These are phyloP conservation scores for Noctua janthe DNA, from an alignment of 2,888 invertebrate genomes.

Conservation along the genomic window DNA sequence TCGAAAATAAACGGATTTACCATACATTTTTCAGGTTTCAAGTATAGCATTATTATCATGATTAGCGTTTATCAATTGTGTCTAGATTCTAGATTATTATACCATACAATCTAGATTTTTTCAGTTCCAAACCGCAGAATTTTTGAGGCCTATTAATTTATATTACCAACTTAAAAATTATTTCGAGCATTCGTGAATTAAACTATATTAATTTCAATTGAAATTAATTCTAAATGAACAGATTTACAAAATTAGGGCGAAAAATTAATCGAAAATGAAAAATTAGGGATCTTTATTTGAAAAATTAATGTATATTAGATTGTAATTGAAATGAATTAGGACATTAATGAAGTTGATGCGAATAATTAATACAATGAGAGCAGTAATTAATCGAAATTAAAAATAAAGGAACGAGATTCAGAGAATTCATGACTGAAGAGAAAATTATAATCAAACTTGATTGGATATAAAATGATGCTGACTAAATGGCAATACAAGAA, in stretches of 20 bases:
- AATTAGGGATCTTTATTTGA: conserved; percentile 36
- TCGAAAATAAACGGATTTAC: neutral
- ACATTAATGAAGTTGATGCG: conserved; percentile 45
- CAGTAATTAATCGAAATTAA: conserved; percentile 53
- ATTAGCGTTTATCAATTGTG: neutral
- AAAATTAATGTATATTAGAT: conserved; percentile 46
- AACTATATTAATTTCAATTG: conserved; percentile 35
- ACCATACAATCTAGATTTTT: neutral
- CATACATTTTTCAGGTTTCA: neutral
- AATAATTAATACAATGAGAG: conserved; percentile 45
- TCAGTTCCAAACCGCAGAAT: neutral
- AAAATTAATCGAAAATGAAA: conserved; percentile 48
- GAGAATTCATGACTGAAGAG: conserved; percentile 10
- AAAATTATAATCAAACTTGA: conserved; percentile 24
- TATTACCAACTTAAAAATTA: conserved; percentile 18
- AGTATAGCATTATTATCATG: neutral
- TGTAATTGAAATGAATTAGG: conserved; percentile 55
- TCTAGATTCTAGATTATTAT: neutral
- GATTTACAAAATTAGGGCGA: conserved; percentile 40
- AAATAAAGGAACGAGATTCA: conserved; percentile 31
- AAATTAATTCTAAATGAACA: conserved; percentile 23
- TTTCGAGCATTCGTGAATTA: conserved; percentile 25
- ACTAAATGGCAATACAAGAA: neutral
- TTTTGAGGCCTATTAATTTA: conserved; percentile 34
- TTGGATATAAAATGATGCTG: conserved; percentile 22